phyloP scores from a whole-genome alignment of 2,113 vertebrate species.

The Hystrix cristata region DNA sequence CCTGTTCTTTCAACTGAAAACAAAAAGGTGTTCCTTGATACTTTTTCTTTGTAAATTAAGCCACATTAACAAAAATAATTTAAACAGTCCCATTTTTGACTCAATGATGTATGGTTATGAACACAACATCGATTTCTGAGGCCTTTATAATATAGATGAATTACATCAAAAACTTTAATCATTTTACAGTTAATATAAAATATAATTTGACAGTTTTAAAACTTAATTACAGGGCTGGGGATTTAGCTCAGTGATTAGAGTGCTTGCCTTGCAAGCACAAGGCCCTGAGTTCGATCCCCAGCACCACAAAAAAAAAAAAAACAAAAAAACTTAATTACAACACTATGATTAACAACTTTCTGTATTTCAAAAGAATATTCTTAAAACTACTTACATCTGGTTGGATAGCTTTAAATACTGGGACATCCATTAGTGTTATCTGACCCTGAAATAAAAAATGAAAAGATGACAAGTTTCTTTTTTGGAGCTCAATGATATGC shows the following conservation, averaged over 20 bases:
- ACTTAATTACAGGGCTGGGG: background rate
- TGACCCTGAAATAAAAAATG: slow-evolving; percentile 92
- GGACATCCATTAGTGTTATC: slow-evolving; percentile 99
- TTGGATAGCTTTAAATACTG: slow-evolving; percentile 99
- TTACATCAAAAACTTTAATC: slow-evolving; percentile 4
- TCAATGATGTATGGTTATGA: background rate
- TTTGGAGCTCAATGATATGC: background rate
- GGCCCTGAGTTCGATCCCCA: too few species aligned
- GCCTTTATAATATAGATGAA: background rate
- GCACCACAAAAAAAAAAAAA: too few species aligned
- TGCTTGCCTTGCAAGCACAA: too few species aligned
- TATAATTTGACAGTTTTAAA: slow-evolving; percentile 52
- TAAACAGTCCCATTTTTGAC: background rate
- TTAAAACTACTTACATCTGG: slow-evolving; percentile 93
- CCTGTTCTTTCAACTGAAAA: background rate
- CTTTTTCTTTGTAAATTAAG: background rate
- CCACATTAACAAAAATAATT: background rate
- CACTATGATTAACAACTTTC: background rate
- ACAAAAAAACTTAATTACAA: background rate
- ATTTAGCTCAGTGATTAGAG: too few species aligned
- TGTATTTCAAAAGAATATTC: slow-evolving; percentile 69
- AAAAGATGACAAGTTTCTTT: slow-evolving; percentile 21
- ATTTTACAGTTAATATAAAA: slow-evolving; percentile 38
- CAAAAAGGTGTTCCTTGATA: background rate
- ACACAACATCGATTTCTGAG: background rate